phyloP scores from a whole-genome alignment of 2,113 vertebrate species.

The Ochotona princeps region DNA sequence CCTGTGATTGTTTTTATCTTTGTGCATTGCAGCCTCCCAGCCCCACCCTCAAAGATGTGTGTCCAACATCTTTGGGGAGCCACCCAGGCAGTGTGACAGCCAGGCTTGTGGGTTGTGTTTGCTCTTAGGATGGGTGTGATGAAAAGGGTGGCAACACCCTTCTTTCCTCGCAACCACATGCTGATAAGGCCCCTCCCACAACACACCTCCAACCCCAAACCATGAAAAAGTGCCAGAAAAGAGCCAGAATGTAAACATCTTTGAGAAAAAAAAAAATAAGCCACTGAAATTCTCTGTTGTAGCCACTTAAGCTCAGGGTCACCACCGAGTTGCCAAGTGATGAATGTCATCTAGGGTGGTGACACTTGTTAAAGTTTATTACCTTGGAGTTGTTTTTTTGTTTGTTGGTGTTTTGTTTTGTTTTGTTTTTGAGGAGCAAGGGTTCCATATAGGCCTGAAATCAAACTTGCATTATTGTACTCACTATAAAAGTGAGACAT shows the following conservation, averaged over 20 bases:
- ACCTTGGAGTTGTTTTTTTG: background rate
- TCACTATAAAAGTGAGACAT: background rate
- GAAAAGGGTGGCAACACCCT: constrained; percentile 5
- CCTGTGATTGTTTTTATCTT: background rate
- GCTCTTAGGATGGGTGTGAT: constrained; percentile 48
- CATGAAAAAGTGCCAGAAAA: background rate
- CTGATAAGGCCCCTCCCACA: background rate
- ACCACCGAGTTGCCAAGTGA: background rate
- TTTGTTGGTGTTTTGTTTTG: too few relatives aligned
- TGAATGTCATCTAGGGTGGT: background rate
- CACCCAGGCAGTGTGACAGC: constrained; percentile 13
- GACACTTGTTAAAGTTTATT: background rate
- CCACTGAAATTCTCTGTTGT: background rate
- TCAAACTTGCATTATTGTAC: background rate
- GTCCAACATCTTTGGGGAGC: constrained; percentile 16
- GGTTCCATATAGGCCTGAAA: constrained; percentile 11
- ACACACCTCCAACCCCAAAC: background rate
- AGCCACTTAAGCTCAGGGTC: background rate
- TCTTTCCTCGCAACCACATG: background rate
- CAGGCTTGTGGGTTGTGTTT: constrained; percentile 32
- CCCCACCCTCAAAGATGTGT: constrained; percentile 34
- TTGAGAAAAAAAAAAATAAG: background rate
- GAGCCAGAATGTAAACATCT: background rate
- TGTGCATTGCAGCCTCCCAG: background rate
- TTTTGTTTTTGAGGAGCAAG: background rate